phyloP scores from a whole-genome alignment of 2,113 vertebrate species.

The Loxodonta africana region DNA sequence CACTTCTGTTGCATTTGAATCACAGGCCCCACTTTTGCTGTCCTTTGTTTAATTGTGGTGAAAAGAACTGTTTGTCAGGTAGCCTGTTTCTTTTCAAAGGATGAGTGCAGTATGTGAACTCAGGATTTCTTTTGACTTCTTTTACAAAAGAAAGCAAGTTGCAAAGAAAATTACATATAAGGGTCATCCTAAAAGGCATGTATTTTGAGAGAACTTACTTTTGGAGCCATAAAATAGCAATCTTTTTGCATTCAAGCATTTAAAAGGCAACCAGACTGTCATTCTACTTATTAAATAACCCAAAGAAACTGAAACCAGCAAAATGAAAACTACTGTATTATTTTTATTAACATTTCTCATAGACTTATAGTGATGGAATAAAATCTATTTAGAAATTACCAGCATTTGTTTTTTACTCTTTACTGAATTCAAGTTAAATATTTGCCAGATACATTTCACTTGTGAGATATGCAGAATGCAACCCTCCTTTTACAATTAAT shows the following conservation, averaged over 20 bases:
- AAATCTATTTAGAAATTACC: neutral
- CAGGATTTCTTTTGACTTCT: constrained; percentile 64
- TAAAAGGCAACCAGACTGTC: constrained; percentile 86
- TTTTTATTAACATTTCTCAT: constrained; percentile 58
- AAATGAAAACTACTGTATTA: constrained; percentile 23
- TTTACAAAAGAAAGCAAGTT: constrained; percentile 69
- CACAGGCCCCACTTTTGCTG: neutral
- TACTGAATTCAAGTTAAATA: constrained; percentile 46
- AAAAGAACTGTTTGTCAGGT: neutral
- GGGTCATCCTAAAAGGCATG: neutral
- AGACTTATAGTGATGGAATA: neutral
- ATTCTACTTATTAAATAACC: constrained; percentile 90
- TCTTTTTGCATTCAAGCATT: constrained; percentile 85
- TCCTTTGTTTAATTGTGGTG: neutral
- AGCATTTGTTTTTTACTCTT: constrained; percentile 48
- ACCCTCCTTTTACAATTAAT: neutral
- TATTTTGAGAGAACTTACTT: constrained; percentile 48
- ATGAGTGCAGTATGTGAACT: neutral
- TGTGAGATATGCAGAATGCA: neutral
- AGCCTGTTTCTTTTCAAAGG: constrained; percentile 39
- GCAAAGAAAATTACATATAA: constrained; percentile 47
- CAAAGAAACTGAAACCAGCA: constrained; percentile 44
- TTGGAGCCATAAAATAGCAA: constrained; percentile 82
- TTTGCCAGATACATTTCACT: neutral
- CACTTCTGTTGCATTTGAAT: neutral